Base-by-base conservation (phyloP, 2,888 invertebrate genomes). In the Spialia ferax region DNA sequence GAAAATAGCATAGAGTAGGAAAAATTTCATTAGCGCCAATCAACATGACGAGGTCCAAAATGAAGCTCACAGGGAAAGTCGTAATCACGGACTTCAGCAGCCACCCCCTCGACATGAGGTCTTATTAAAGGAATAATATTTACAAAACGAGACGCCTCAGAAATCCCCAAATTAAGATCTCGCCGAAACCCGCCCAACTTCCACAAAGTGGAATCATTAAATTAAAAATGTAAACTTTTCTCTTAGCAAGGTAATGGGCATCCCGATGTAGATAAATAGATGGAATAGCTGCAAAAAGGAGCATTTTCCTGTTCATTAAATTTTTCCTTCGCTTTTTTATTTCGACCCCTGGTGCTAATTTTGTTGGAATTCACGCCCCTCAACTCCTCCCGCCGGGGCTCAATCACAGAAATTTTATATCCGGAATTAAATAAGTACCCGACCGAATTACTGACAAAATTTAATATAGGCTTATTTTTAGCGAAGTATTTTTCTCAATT, bases 241-340 rank as follows among this genome's bases (percentile, higher is more conserved):
- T 94, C 93, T 94, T 94, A 94, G 94, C 92, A 91, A 94, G 91
- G 94, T 94, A 94, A 94, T 94, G 94, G 94, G 93, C 93, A 94
- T 93, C 93, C 93, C 91, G 84, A 93, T 94, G 93, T 91, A 92
- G 94, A 94, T 94, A 94, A 94, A 94, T 94, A 93, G 93, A 93
- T 93, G 92, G 88, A 93, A 93, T 93, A 94, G 93, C 92, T 93
- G 92, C 92, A 92, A 93, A 92, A 93, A 93, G 93, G 91, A 93
- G 91, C 93, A 94, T 94, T 94, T 94, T 94, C 94, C 94, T 94
- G 94, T 94, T 94, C 94, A 94, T 94, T 94, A 94, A 94, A 94
- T 94, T 94, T 94, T 94, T 94, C 93, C 88, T 92, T 92, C 91
- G 91, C 90, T 91, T 93, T 93, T 93, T 93, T 93, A 93, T 93